These are phyloP conservation scores for Marasmarcha lunaedactyla DNA, from an alignment of 2,888 invertebrate genomes.

Conservation along the genomic window DNA sequence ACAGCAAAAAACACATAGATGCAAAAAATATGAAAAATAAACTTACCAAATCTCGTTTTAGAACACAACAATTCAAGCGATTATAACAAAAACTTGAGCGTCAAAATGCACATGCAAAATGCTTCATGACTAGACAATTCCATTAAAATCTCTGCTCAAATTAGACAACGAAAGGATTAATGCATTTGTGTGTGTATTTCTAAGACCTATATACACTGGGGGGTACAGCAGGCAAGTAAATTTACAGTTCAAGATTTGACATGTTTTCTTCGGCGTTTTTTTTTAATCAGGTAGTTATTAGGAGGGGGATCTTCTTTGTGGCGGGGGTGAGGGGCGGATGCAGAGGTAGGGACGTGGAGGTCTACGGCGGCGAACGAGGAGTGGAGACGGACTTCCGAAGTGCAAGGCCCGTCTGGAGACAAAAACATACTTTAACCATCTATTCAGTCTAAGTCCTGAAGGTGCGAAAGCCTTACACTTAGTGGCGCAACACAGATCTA, in stretches of 20 bases:
- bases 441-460: neutral
- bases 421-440: slow-evolving; percentile 5
- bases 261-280: slow-evolving; percentile 17
- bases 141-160: slow-evolving; percentile 51
- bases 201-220: too few relatives aligned
- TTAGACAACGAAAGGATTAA: neutral
- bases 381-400: slow-evolving; percentile 35
- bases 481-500: too few relatives aligned
- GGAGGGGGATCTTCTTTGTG: slow-evolving; percentile 17
- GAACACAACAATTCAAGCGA: neutral
- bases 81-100: neutral
- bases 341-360: slow-evolving; percentile 27
- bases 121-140: slow-evolving; percentile 14
- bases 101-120: slow-evolving; percentile 6
- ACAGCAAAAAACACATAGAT: slow-evolving; percentile 24
- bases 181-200: too few relatives aligned
- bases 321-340: slow-evolving; percentile 14
- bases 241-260: neutral
- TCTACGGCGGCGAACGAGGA: slow-evolving; percentile 45
- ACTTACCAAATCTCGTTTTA: neutral
- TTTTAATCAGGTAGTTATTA: slow-evolving; percentile 31
- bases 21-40: slow-evolving; percentile 2
- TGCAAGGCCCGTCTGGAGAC: slow-evolving; percentile 29
- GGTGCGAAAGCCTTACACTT: too few relatives aligned
- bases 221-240: too few relatives aligned